A percentile compares a stretch with the other conserved stretches of the same genome.
Evolutionary conservation across 2,888 invertebrate genomes (phyloP).

Genomic region (Torymus tubicola): DNA sequence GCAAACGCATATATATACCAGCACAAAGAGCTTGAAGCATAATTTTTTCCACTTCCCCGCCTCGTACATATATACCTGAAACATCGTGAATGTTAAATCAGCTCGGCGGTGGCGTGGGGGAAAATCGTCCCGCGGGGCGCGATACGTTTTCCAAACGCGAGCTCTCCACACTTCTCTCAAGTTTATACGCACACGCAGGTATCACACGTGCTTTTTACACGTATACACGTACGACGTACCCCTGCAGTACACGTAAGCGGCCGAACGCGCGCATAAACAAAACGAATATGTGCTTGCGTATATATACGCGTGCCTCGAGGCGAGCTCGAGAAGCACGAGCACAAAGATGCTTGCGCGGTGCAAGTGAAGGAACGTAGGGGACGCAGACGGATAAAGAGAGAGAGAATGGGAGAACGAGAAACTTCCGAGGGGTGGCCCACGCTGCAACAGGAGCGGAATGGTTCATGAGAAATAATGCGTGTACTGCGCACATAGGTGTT

Average conservation of each 20-base stretch:
- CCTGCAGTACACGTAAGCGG: not conserved
- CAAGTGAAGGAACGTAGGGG: slow-evolving; percentile 4
- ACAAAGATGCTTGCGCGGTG: slow-evolving; percentile 10
- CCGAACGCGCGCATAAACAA: not conserved
- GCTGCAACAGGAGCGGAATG: slow-evolving; percentile 21
- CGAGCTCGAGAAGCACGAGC: slow-evolving; percentile 2
- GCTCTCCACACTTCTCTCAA: not conserved
- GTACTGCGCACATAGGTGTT: too few species aligned
- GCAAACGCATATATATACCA: not conserved
- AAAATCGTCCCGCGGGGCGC: not conserved
- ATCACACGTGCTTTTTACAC: not conserved
- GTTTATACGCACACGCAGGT: too few species aligned
- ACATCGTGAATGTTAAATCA: slow-evolving; percentile 36
- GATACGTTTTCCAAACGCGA: not conserved
- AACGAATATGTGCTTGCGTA: not conserved
- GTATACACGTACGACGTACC: not conserved
- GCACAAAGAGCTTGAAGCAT: not conserved
- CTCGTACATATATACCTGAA: not conserved
- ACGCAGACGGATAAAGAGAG: not conserved
- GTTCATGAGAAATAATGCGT: slow-evolving; percentile 10
- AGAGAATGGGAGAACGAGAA: slow-evolving; percentile 13
- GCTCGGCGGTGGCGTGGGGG: not conserved
- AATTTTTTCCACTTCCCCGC: slow-evolving; percentile 15
- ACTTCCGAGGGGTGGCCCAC: slow-evolving; percentile 6
- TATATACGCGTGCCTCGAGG: slow-evolving; percentile 6